Evolutionary conservation across 2,888 invertebrate genomes (phyloP).

Genomic region (Diadegma fenestrale): DNA sequence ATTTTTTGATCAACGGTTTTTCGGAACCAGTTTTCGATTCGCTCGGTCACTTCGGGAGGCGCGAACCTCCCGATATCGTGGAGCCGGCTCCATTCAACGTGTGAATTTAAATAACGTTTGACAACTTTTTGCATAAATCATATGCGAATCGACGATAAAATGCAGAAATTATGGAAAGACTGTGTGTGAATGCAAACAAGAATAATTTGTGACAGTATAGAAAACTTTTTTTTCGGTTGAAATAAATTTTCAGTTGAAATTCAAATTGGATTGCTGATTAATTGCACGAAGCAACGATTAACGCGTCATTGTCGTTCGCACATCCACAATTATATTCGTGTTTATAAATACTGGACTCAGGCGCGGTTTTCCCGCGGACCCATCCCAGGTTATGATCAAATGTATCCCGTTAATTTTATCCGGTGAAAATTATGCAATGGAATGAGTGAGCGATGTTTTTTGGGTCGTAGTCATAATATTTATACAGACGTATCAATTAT

Average conservation of each 20-base stretch:
- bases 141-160: not conserved
- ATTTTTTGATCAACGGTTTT: constrained; percentile 8
- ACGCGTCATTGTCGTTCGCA: not conserved
- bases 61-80: not conserved
- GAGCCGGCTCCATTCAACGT: not conserved
- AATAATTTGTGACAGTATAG: not conserved
- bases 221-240: not conserved
- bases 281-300: not conserved
- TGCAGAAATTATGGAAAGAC: not conserved
- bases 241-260: not conserved
- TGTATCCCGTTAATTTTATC: not conserved
- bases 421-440: not conserved
- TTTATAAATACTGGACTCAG: not conserved
- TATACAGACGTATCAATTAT: not conserved
- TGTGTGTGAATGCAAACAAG: not conserved
- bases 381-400: too few relatives aligned
- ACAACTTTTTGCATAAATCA: not conserved
- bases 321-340: not conserved
- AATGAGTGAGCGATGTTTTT: not conserved
- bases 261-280: not conserved
- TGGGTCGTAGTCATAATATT: not conserved
- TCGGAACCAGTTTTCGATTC: not conserved
- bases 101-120: not conserved
- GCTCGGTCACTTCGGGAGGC: not conserved
- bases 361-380: too few relatives aligned